Conservation (phyloP, 2,888 invertebrate genomes). For the Pristionchus arcanus region DNA sequence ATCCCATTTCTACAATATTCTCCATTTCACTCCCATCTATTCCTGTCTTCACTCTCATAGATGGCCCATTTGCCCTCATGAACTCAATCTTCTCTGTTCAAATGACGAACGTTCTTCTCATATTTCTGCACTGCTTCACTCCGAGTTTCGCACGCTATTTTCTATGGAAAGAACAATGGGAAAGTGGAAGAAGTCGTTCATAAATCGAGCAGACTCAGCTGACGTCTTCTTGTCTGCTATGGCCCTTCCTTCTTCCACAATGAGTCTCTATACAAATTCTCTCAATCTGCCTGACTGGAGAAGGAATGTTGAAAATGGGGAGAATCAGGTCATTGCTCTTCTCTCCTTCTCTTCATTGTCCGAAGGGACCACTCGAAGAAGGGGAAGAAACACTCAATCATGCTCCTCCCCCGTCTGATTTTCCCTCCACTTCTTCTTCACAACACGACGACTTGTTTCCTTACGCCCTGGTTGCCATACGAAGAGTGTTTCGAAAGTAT, state of each 20-base stretch:
- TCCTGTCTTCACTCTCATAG: not conserved
- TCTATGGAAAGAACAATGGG: not conserved
- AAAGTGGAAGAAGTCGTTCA: not conserved
- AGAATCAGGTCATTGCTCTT: not conserved
- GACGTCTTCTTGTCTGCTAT: not conserved
- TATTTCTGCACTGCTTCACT: not conserved
- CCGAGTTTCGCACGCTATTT: not conserved
- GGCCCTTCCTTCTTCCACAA: not conserved
- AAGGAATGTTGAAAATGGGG: not conserved
- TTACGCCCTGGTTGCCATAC: not conserved
- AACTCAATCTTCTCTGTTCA: not conserved
- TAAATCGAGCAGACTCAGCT: not conserved
- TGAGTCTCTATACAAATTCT: not conserved
- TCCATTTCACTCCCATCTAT: not conserved
- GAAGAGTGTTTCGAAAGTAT: not conserved
- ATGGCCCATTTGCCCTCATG: not conserved
- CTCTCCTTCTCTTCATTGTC: not conserved
- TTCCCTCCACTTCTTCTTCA: not conserved
- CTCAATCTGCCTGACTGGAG: not conserved
- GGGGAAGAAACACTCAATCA: slow-evolving; percentile 13
- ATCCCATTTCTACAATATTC: not conserved
- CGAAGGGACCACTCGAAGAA: not conserved
- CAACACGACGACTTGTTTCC: not conserved
- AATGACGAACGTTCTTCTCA: not conserved
- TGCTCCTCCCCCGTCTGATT: not conserved